phyloP scores from a whole-genome alignment of 2,797 vertebrate genomes.

The Gadopsis marmoratus region DNA sequence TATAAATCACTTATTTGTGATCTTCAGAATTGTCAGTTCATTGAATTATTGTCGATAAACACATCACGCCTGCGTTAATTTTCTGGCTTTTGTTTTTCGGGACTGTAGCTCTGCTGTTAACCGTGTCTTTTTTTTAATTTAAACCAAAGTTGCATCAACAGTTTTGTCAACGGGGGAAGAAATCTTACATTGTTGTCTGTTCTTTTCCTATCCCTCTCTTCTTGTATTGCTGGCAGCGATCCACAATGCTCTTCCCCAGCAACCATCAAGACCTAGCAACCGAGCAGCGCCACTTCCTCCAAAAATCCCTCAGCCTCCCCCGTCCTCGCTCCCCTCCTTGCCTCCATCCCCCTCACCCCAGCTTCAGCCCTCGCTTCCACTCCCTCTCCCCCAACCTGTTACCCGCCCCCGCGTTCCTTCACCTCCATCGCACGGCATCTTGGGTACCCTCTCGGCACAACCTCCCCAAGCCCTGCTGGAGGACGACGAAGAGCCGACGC shows the following conservation, averaged over 20 bases:
- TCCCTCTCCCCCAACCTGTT: slow-evolving; percentile 58
- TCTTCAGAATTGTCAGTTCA: not conserved
- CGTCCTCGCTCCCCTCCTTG: slow-evolving; percentile 54
- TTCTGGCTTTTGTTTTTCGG: not conserved
- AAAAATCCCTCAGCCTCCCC: slow-evolving; percentile 84
- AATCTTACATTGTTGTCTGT: not conserved
- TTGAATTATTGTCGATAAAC: not conserved
- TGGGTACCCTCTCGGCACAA: slow-evolving; percentile 82
- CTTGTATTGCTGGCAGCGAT: slow-evolving; percentile 81
- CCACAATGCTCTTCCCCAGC: slow-evolving; percentile 93
- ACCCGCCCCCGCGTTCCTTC: slow-evolving; percentile 71
- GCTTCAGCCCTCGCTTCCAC: slow-evolving; percentile 65
- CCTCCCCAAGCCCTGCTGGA: slow-evolving; percentile 84
- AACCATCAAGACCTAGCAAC: slow-evolving; percentile 92
- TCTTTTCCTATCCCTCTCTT: slow-evolving; percentile 8
- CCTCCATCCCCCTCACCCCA: slow-evolving; percentile 62
- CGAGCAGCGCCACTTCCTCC: slow-evolving; percentile 90
- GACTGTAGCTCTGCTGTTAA: not conserved
- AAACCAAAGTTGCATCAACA: not conserved
- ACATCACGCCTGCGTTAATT: not conserved
- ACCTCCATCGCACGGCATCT: slow-evolving; percentile 74
- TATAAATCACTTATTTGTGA: not conserved
- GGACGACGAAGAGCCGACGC: slow-evolving; percentile 79
- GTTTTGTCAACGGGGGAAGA: not conserved
- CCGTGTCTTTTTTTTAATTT: no score